Base-by-base conservation (phyloP, 2,797 vertebrate species). In the Astyanax mexicanus region DNA sequence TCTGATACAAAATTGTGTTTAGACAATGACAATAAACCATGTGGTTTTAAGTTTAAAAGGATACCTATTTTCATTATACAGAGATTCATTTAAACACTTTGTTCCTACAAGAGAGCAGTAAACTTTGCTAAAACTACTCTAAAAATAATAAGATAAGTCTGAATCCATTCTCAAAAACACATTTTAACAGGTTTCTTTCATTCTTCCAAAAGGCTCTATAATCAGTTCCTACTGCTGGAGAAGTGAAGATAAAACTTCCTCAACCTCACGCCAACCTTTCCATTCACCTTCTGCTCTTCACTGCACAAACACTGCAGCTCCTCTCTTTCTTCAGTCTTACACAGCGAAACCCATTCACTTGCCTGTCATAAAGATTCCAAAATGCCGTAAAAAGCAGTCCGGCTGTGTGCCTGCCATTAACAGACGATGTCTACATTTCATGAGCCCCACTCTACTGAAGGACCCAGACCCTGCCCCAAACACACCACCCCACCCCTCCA, bases 291-390 rank as follows among this genome's bases (percentile, higher is more conserved):
- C 72, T 79, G 66, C 69, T 54, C 71, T 75, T 71, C 19, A 23
- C 12, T 38, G 17, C 51, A 38, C 51, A 66, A 55, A 64, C 65
- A 57, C 27, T 79, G 79, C 71, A 82, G 82, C 78, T 80, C 51
- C 74, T 74, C 44, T 49, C 47, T 81, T 79, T 79, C 77, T 74
- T 67, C 67, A 29, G 72, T 75, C 54, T 65, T 65, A 79, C 78
- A 82, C 84, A 86, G 79, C 64, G 62, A 86, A 85, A 84, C 90
- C 84, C 89, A 88, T 86, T 88, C 85, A 91, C 86, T 81, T 69
- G 64, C 40, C 85, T 84, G 90, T 89, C 90, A 92, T 93, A 93
- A 94, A 94, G 91, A 93, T 92, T 92, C 92, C 91, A 83, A 82
- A 81, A 86, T 79, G 80, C 89, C 88, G 86, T 92, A 93, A 93